Percentiles rank a stretch among this genome's conserved stretches.
Conservation (phyloP, 2,888 invertebrate species). For the Caenorhabditis sp. region DNA sequence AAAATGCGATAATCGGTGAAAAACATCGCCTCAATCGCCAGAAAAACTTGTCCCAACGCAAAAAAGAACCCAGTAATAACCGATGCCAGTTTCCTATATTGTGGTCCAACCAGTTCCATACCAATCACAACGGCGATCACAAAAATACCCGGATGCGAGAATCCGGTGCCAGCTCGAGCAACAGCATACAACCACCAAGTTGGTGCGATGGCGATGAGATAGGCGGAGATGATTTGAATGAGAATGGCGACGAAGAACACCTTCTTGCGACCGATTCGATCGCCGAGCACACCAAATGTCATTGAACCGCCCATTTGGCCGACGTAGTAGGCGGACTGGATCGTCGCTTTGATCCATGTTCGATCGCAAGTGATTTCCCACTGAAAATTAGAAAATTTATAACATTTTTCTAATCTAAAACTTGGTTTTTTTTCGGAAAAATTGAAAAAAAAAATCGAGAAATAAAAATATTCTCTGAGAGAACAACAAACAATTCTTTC, state of each 20-base stretch:
- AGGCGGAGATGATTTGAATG: slow-evolving; percentile 80
- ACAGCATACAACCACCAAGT: slow-evolving; percentile 79
- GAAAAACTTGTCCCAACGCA: slow-evolving; percentile 70
- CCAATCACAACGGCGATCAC: slow-evolving; percentile 79
- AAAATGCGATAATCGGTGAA: slow-evolving; percentile 69
- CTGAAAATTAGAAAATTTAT: no score
- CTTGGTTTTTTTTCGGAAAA: no score
- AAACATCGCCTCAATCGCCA: slow-evolving; percentile 60
- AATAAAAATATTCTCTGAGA: no score
- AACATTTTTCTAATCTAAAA: no score
- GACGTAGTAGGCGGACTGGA: slow-evolving; percentile 69
- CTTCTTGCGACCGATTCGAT: slow-evolving; percentile 81
- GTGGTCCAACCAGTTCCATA: slow-evolving; percentile 73
- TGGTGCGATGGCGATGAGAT: slow-evolving; percentile 79
- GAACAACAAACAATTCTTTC: no score
- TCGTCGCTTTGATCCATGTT: slow-evolving; percentile 63
- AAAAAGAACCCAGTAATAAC: slow-evolving; percentile 72
- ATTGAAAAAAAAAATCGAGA: no score
- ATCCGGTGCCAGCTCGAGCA: slow-evolving; percentile 80
- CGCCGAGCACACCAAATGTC: slow-evolving; percentile 70
- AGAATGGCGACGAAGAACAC: slow-evolving; percentile 81
- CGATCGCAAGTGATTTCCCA: slow-evolving; percentile 69
- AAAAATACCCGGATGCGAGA: slow-evolving; percentile 85
- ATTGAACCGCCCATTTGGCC: slow-evolving; percentile 71
- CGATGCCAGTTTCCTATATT: slow-evolving; percentile 72